Conservation (phyloP, 2,113 vertebrate genomes). For the Craseonycteris thonglongyai region DNA sequence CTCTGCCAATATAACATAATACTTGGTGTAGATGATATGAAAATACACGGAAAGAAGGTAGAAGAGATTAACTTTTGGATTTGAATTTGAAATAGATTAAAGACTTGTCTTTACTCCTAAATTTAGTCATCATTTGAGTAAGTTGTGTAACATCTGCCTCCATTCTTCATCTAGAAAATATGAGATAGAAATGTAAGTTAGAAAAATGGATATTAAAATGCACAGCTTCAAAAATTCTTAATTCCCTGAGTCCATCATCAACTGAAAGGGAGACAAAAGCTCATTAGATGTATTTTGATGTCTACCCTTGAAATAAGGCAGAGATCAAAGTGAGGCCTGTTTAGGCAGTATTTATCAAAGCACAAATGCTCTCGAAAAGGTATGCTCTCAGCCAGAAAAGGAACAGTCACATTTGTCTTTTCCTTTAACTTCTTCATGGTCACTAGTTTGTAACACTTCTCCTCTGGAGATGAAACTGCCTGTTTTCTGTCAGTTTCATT, state of each 20-base stretch:
- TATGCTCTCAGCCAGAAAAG: constrained; percentile 27
- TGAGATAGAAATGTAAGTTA: background rate
- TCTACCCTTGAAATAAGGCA: constrained; percentile 30
- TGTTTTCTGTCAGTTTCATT: constrained; percentile 30
- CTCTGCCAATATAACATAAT: background rate
- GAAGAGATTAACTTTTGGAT: background rate
- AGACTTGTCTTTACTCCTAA: background rate
- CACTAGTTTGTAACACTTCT: constrained; percentile 53
- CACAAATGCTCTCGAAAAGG: constrained; percentile 39
- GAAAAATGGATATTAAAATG: constrained; percentile 1
- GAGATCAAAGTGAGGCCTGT: constrained; percentile 34
- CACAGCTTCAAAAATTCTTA: background rate
- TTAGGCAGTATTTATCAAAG: constrained; percentile 48
- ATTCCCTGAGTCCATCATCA: background rate
- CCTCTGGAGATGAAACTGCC: constrained; percentile 52
- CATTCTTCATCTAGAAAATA: background rate
- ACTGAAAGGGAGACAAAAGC: background rate
- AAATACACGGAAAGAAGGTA: background rate
- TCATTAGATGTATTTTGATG: constrained; percentile 8
- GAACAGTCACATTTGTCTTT: constrained; percentile 55
- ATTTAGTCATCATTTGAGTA: background rate
- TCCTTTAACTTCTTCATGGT: constrained; percentile 53
- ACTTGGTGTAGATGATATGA: background rate
- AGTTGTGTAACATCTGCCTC: background rate
- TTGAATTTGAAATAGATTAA: background rate